These are phyloP conservation scores for Plagiodera versicolora DNA, from an alignment of 2,888 invertebrate species.

Conservation along the genomic window DNA sequence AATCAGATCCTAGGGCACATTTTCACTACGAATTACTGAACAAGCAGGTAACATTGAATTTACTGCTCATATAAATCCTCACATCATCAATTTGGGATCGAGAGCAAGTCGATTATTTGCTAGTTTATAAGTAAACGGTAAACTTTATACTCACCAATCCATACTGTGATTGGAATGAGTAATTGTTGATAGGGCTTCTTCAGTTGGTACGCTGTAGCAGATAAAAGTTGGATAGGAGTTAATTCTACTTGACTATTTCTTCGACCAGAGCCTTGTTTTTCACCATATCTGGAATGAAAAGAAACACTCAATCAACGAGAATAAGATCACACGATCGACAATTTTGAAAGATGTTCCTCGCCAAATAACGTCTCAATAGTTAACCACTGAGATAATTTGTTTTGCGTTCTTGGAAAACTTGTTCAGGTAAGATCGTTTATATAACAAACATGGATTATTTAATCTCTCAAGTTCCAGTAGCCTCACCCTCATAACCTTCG, in stretches of 20 bases:
- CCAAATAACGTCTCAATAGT: no score
- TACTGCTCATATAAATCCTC: no score
- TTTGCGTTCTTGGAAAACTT: background rate
- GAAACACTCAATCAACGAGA: no score
- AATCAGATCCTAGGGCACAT: no score
- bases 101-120: no score
- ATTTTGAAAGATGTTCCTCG: no score
- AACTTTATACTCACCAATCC: constrained; percentile 68
- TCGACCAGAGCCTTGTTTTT: constrained; percentile 65
- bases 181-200: constrained; percentile 90
- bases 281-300: constrained; percentile 71
- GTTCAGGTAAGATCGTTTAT: background rate
- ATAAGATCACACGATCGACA: no score
- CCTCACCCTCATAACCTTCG: constrained; percentile 5
- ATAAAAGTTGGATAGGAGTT: constrained; percentile 77
- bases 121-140: no score
- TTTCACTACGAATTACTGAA: no score
- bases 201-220: constrained; percentile 88
- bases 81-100: no score
- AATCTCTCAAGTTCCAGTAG: constrained; percentile 6
- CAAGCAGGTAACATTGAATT: no score
- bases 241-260: constrained; percentile 74
- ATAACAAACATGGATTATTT: background rate
- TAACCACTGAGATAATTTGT: background rate
- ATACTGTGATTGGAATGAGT: constrained; percentile 91